Evolutionary conservation across 2,113 vertebrate species (phyloP), one percentile per base, ranked within the genome.

Genomic region (Dermatemys mawii): DNA sequence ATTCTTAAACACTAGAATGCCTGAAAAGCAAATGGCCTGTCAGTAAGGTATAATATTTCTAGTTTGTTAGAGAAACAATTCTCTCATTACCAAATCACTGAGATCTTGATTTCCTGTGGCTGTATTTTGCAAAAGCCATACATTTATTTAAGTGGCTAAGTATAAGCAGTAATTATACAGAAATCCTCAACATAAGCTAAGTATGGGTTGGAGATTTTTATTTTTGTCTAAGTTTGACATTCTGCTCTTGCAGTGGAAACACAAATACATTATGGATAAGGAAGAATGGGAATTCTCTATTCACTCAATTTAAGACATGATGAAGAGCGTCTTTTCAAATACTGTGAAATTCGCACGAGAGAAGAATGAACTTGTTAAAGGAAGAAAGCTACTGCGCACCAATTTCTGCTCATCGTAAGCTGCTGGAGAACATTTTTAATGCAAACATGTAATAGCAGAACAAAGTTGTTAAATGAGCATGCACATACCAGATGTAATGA

Each of bases 401-500:
- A 26, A 22, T 35, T 4, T 60, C 75, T 73, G 78, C 60, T 53
- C 38, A 0, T 50, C 41, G 27, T 24, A 80, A 55, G 41, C 83
- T 87, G 85, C 82, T 6, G 86, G 67, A 78, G 60, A 86, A 78
- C 78, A 29, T 19, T 67, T 78, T 81, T 73, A 60, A 84, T 63
- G 41, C 89, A 91, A 92, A 89, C 44, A 27, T 1, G 63, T 22
- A 38, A 46, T 7, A 93, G 96, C 90, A 79, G 92, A 80, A 86
- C 50, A 81, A 80, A 90, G 89, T 90, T 41, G 63, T 2, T 67
- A 48, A 35, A 87, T 60, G 95, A 95, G 93, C 93, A 35, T 44
- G 82, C 91, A 78, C 87, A 32, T 80, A 78, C 84, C 95, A 93
- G 95, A 93, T 57, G 75, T 44, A 84, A 12, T 19, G 93, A 84